Evolutionary conservation across 2,113 vertebrate species (phyloP), one percentile per base, ranked within the genome.

Genomic region (Amazona guildingii): DNA sequence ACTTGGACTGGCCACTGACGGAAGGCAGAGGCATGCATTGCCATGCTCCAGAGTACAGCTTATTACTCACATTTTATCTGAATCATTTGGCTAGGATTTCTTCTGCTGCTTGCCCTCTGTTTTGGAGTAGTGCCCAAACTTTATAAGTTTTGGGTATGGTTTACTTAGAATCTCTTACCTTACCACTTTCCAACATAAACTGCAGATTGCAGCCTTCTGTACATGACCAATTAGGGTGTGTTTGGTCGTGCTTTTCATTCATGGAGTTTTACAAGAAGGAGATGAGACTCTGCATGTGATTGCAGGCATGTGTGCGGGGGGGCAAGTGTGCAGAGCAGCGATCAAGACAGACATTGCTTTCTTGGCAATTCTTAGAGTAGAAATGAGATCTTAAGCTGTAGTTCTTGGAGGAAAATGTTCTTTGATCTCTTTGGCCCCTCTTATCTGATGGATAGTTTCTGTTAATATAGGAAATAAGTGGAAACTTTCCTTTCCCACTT

Each of bases 261-360:
- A 17, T 28, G 24, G n/a, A 70, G 12, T 43, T 88, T 83, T 48
- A 24, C 24, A 33, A 76, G 78, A 27, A 20, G 14, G 29, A 74
- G 31, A 17, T 37, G 43, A 74, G 41, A 35, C 31, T 37, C 29
- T 77, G 46, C 9, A 2, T 48, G 76, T 63, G 52, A 66, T 33
- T 78, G 20, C 57, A 57, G 25, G 14, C 10, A 4, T 44, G 24
- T 28, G 4, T 69, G n/a, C 7, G 25, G 35, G 61, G 18, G 37
- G 18, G 18, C 35, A 84, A 72, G 24, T 0, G 0, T 83, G 66
- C 2, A 17, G 25, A n/a, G 15, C 67, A 35, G 46, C 0, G 1
- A 12, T 92, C 73, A 51, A 81, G 80, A 35, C 37, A 62, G 48
- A n/a, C 5, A 3, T 29, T 52, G 46, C 33, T 59, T 62, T 35